phyloP scores from a whole-genome alignment of 2,113 vertebrate species.

The Podarcis cretensis region DNA sequence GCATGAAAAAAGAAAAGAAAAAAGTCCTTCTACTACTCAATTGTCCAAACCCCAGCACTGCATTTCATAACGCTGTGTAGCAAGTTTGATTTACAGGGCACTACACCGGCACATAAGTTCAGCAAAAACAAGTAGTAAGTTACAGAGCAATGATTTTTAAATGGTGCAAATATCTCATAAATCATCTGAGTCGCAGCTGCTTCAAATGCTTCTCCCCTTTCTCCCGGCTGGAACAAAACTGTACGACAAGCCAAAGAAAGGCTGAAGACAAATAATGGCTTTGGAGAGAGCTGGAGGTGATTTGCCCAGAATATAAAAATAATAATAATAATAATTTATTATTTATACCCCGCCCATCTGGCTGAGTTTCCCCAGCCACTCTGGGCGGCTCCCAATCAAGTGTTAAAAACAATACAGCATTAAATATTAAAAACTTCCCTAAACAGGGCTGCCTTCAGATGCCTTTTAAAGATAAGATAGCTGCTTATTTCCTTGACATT shows the following conservation, averaged over 20 bases:
- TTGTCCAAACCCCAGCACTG: not conserved
- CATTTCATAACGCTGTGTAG: not conserved
- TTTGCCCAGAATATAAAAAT: no score
- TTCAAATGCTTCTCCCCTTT: not conserved
- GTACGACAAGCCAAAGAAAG: not conserved
- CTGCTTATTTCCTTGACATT: no score
- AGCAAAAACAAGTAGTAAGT: constrained; percentile 43
- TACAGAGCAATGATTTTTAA: constrained; percentile 35
- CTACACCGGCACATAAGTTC: not conserved
- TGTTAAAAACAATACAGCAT: no score
- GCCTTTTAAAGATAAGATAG: no score
- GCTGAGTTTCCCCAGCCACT: no score
- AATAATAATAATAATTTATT: no score
- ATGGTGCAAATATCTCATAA: constrained; percentile 13
- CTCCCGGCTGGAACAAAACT: not conserved
- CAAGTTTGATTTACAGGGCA: constrained; percentile 5
- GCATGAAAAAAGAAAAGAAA: not conserved
- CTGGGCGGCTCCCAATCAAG: no score
- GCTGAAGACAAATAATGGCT: not conserved
- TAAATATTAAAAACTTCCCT: no score
- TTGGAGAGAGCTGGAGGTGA: not conserved
- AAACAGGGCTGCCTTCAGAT: no score
- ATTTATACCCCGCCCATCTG: no score
- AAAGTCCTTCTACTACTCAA: rapidly evolving
- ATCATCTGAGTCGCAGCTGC: not conserved